Conservation (phyloP, 2,888 invertebrate genomes). For the Galerucella calmariensis region DNA sequence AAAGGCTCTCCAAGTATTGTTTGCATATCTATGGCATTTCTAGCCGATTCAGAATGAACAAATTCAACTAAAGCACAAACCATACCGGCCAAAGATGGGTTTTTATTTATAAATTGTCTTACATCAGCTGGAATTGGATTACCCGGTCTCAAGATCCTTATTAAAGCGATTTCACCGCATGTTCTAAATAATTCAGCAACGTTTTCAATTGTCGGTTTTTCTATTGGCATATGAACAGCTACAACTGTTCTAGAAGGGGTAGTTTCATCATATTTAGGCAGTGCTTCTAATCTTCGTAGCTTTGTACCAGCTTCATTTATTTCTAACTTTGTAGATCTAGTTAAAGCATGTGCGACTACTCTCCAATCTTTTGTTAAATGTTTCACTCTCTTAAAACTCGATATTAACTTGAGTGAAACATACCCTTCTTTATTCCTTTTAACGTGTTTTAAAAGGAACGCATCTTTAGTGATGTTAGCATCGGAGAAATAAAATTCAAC, state of each 20-base stretch:
- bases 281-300: slow-evolving; percentile 82
- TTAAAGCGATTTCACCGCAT: slow-evolving; percentile 90
- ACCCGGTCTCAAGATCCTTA: slow-evolving; percentile 88
- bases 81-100: slow-evolving; percentile 86
- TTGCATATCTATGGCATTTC: slow-evolving; percentile 80
- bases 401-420: slow-evolving; percentile 93
- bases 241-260: slow-evolving; percentile 92
- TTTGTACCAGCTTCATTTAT: slow-evolving; percentile 93
- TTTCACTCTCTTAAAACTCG: slow-evolving; percentile 94
- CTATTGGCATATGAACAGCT: slow-evolving; percentile 85
- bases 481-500: slow-evolving; percentile 97
- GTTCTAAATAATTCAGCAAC: slow-evolving; percentile 90
- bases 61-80: slow-evolving; percentile 93
- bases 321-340: slow-evolving; percentile 81
- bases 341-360: slow-evolving; percentile 87
- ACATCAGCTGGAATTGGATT: slow-evolving; percentile 92
- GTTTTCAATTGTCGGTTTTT: slow-evolving; percentile 87
- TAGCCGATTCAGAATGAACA: slow-evolving; percentile 86
- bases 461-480: slow-evolving; percentile 93
- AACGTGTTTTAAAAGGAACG: slow-evolving; percentile 94
- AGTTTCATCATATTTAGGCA: slow-evolving; percentile 92
- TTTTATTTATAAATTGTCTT: slow-evolving; percentile 89
- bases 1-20: slow-evolving; percentile 71
- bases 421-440: slow-evolving; percentile 95
- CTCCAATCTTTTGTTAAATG: slow-evolving; percentile 95